Evolutionary conservation across 2,888 invertebrate genomes (phyloP).

Genomic region (Ophioninae sp.): DNA sequence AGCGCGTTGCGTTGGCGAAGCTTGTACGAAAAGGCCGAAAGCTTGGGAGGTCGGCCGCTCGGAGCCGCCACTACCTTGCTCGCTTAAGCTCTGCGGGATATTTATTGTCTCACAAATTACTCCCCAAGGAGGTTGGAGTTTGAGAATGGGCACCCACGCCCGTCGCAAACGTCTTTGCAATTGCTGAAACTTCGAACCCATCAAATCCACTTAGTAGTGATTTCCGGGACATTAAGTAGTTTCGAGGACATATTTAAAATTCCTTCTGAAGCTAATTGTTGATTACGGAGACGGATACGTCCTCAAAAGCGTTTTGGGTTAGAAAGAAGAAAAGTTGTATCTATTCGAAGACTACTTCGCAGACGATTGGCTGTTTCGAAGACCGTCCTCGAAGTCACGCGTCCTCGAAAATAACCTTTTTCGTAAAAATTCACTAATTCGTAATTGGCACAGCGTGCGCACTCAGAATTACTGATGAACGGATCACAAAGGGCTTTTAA

Average conservation of each 20-base stretch:
- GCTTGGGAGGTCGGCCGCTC: conserved; percentile 59
- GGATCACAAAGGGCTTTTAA: conserved; percentile 66
- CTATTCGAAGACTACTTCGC: no score
- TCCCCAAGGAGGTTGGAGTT: conserved; percentile 63
- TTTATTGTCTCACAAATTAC: conserved; percentile 69
- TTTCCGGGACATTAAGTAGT: no score
- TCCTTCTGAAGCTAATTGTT: no score
- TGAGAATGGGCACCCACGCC: conserved; percentile 48
- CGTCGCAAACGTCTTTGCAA: conserved; percentile 43
- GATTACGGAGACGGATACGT: no score
- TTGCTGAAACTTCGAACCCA: not conserved
- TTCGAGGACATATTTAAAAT: no score
- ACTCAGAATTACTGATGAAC: conserved; percentile 47
- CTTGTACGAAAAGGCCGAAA: conserved; percentile 47
- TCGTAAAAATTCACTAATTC: no score
- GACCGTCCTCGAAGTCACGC: no score
- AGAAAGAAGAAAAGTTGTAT: no score
- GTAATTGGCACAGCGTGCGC: conserved; percentile 44
- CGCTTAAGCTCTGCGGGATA: conserved; percentile 64
- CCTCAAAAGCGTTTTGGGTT: no score
- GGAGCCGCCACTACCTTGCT: conserved; percentile 64
- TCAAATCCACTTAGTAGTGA: no score
- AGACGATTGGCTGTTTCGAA: no score
- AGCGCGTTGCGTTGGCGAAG: conserved; percentile 15
- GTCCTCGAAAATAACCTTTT: no score